Base-by-base conservation (phyloP, 2,797 vertebrate species). In the Lerista edwardsae region DNA sequence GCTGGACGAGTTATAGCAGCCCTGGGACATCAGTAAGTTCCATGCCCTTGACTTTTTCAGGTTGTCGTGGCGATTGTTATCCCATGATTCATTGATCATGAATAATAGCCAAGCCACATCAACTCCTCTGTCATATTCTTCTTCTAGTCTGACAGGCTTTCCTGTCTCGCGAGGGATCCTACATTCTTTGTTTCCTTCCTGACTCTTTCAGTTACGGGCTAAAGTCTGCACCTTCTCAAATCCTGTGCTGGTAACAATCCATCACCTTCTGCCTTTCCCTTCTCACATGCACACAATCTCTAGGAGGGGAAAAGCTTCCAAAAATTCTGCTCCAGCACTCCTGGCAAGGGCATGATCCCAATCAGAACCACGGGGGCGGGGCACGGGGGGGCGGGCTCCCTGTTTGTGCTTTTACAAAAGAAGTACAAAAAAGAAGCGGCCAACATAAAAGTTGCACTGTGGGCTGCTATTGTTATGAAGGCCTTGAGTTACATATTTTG, bases 21-120 rank as follows among this genome's bases (percentile, higher is more conserved):
- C 62, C 7, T 29, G 75, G 68, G 79, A 84, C 75, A 72, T 71
- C 81, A n/a, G 55, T 69, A 31, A 64, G n/a, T 57, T 75, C 29
- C 7, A 47, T 75, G 75, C 75, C 75, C 74, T 84, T 34, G 34
- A 72, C 44, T 75, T 78, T 73, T 76, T 21, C 67, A 77, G 80
- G 36, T 74, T 73, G 73, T 12, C 68, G 47, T 81, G 80, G 78
- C 68, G 31, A 68, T 90, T 72, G 84, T 87, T 65, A 88, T 21
- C 62, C 51, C 75, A 12, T 85, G 72, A 72, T 29, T 83, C 71
- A 83, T 2, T n/a, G 82, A 74, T 75, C 61, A 64, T 51, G 71
- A 85, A 59, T 71, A 83, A 84, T 36, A 85, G 9, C 75, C 73
- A 55, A 79, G 17, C 59, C 75, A 62, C 69, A 68, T 86, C 36